These are phyloP conservation scores for Cordylochernes scorpioides DNA, from an alignment of 2,888 invertebrate species.

Conservation along the genomic window DNA sequence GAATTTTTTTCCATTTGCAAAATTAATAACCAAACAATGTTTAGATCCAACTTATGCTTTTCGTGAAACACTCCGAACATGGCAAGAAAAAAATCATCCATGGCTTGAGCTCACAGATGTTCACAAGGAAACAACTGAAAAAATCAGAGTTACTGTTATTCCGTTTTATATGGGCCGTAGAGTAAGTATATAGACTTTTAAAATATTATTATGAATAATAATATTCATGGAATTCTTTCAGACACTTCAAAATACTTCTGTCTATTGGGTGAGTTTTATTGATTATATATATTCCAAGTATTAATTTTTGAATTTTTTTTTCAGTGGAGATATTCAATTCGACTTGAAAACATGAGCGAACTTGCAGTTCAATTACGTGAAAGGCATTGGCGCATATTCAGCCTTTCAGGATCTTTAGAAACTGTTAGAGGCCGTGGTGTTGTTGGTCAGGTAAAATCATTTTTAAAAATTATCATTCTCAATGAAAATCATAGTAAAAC, in stretches of 20 bases:
- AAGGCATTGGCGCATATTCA: constrained; percentile 90
- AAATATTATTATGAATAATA: too few relatives aligned
- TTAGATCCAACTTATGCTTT: constrained; percentile 67
- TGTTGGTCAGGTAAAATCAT: too few relatives aligned
- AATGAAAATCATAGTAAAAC: too few relatives aligned
- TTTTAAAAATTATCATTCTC: too few relatives aligned
- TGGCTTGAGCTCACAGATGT: constrained; percentile 90
- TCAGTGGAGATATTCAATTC: constrained; percentile 96
- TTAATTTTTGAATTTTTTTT: too few relatives aligned
- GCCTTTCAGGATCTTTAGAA: constrained; percentile 55
- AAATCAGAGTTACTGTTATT: constrained; percentile 82
- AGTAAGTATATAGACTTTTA: too few relatives aligned
- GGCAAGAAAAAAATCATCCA: constrained; percentile 92
- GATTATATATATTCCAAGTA: too few relatives aligned
- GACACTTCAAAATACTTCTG: constrained; percentile 64
- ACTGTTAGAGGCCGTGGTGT: constrained; percentile 72
- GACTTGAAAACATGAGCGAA: constrained; percentile 73
- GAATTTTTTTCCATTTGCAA: too few relatives aligned
- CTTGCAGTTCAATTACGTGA: constrained; percentile 72
- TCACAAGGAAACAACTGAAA: constrained; percentile 87
- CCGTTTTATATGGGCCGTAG: constrained; percentile 93
- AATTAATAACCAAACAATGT: too few relatives aligned
- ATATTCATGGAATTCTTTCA: too few relatives aligned
- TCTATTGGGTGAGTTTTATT: too few relatives aligned
- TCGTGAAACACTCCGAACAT: constrained; percentile 66